Evolutionary conservation across 2,797 vertebrate species (phyloP).

Genomic region (Anguilla marmorata): DNA sequence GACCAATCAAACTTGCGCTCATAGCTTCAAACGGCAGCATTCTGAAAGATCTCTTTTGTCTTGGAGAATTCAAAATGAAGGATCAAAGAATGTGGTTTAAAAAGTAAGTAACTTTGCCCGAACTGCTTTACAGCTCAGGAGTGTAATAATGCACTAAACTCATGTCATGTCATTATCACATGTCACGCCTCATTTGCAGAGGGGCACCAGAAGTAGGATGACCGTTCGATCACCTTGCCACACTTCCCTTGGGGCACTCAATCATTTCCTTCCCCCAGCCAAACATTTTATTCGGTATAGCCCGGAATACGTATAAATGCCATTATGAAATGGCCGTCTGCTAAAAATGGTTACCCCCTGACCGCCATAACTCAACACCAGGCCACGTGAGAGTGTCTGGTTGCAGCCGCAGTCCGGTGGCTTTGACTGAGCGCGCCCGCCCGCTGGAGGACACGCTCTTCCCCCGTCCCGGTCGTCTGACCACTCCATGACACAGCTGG

Average conservation of each 20-base stretch:
- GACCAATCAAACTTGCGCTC: background rate
- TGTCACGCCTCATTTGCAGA: background rate
- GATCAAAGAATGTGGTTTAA: background rate
- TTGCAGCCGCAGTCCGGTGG: slow-evolving; percentile 54
- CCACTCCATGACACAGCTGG: slow-evolving; percentile 52
- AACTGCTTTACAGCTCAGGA: background rate
- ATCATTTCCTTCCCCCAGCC: slow-evolving; percentile 54
- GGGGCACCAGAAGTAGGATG: background rate
- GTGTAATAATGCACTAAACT: background rate
- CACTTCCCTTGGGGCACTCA: slow-evolving; percentile 14
- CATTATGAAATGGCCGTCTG: slow-evolving; percentile 58
- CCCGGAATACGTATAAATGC: slow-evolving; percentile 49
- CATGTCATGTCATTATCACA: background rate
- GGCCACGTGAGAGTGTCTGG: slow-evolving; percentile 59
- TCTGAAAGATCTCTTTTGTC: background rate
- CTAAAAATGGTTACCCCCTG: slow-evolving; percentile 54
- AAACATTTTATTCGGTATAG: slow-evolving; percentile 54
- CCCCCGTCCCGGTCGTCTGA: slow-evolving; percentile 47
- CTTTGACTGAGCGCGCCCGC: slow-evolving; percentile 60
- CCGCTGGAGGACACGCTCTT: slow-evolving; percentile 47
- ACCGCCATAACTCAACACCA: slow-evolving; percentile 53
- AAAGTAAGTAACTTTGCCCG: background rate
- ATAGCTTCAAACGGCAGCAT: background rate
- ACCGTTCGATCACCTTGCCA: background rate
- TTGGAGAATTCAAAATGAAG: background rate